These are phyloP conservation scores for Myrmecobius fasciatus DNA, from an alignment of 2,113 vertebrate genomes.

Conservation along the genomic window DNA sequence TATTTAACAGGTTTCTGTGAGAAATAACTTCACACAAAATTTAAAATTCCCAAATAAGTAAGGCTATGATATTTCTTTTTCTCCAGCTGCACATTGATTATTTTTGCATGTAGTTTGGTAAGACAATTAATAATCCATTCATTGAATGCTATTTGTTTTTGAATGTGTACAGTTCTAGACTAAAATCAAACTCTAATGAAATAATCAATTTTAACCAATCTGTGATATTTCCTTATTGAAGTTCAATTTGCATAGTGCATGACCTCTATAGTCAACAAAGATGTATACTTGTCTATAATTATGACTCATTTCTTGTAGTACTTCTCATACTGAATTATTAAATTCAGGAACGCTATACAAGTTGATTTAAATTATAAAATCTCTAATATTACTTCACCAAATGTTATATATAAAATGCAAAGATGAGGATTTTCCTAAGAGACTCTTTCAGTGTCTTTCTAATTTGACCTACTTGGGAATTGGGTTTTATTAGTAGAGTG, in stretches of 20 bases:
- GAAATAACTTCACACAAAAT: too few species aligned
- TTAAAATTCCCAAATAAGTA: too few species aligned
- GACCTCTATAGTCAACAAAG: not conserved
- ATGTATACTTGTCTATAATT: not conserved
- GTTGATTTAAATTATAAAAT: too few species aligned
- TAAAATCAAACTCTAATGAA: not conserved
- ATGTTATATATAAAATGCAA: not conserved
- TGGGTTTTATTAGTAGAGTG: not conserved
- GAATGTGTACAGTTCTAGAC: not conserved
- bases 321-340: not conserved
- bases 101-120: not conserved
- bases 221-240: not conserved
- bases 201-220: not conserved
- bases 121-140: not conserved
- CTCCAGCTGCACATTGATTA: too few species aligned
- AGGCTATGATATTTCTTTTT: too few species aligned
- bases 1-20: too few species aligned
- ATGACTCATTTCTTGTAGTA: not conserved
- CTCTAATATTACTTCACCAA: not conserved
- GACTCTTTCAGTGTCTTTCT: not conserved
- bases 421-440: not conserved
- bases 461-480: not conserved
- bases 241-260: not conserved
- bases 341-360: not conserved
- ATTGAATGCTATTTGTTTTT: not conserved